Percentiles rank a stretch among this genome's conserved stretches.
These are phyloP conservation scores for Hydraecia micacea DNA, from an alignment of 2,888 invertebrate genomes.

Conservation along the genomic window DNA sequence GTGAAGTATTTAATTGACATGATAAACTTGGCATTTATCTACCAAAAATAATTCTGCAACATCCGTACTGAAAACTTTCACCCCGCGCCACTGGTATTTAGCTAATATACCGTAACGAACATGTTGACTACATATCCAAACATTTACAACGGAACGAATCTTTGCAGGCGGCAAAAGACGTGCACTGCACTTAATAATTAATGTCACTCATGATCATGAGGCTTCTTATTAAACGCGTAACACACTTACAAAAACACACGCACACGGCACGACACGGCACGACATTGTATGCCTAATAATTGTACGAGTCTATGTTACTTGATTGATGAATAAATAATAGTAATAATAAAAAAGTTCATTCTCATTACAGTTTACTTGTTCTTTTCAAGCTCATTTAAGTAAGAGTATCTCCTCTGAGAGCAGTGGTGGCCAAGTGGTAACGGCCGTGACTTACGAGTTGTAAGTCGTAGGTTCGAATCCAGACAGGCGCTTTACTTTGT, in stretches of 20 bases:
- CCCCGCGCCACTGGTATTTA: constrained; percentile 5
- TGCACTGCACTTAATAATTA: constrained; percentile 21
- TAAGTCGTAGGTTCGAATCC: too few species aligned
- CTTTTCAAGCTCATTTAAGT: not conserved
- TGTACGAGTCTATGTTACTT: too few species aligned
- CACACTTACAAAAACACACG: not conserved
- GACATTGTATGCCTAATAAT: too few species aligned
- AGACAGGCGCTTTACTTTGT: too few species aligned
- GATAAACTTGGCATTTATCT: not conserved
- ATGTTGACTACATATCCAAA: constrained; percentile 45
- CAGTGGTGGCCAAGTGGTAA: too few species aligned
- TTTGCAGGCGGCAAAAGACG: constrained; percentile 1
- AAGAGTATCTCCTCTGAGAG: too few species aligned
- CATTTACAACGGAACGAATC: constrained; percentile 46
- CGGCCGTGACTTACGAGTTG: too few species aligned
- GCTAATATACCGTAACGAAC: constrained; percentile 37
- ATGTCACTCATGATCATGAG: constrained; percentile 39
- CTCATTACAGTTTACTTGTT: not conserved
- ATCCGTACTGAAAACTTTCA: constrained; percentile 8
- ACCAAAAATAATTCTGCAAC: too few species aligned
- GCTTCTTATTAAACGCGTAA: constrained; percentile 12
- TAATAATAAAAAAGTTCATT: not conserved
- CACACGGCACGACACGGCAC: too few species aligned
- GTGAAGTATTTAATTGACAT: too few species aligned
- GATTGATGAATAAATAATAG: too few species aligned